These are phyloP conservation scores for Pocillopora damicornis DNA, from an alignment of 64 coral and sea anemone genomes.

Conservation along the genomic window DNA sequence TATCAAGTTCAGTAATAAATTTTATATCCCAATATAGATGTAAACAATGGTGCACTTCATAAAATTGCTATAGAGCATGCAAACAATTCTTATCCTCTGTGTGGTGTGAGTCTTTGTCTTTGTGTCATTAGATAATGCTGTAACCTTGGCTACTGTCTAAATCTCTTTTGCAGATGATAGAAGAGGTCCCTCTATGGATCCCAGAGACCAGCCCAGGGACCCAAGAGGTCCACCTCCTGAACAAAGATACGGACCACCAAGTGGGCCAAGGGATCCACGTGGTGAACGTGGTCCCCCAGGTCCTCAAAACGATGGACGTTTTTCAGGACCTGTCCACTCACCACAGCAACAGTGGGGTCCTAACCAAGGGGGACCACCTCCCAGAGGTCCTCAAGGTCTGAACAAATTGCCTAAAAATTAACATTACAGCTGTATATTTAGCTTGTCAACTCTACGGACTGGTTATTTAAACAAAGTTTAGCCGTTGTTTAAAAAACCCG, in stretches of 20 bases:
- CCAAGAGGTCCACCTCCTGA: constrained; percentile 56
- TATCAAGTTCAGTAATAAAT: no score
- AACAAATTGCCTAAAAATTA: not conserved
- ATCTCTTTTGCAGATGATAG: constrained; percentile 51
- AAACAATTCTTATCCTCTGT: no score
- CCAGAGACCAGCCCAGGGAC: constrained; percentile 62
- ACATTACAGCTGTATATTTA: not conserved
- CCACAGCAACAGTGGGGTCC: constrained; percentile 84
- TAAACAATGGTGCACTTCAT: no score
- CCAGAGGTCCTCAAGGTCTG: constrained; percentile 54
- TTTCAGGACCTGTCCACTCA: constrained; percentile 63
- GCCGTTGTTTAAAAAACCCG: no score
- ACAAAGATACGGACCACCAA: constrained; percentile 44
- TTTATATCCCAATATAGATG: no score
- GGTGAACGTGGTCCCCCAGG: constrained; percentile 45
- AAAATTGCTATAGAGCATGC: no score
- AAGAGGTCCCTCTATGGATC: constrained; percentile 66
- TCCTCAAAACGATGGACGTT: constrained; percentile 13
- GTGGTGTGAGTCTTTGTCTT: no score
- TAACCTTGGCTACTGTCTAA: no score
- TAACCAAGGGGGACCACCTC: constrained; percentile 69
- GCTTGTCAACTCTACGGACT: not conserved
- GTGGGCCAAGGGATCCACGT: constrained; percentile 58
- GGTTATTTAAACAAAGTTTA: no score
- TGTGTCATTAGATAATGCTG: no score